Evolutionary conservation across 2,888 invertebrate species (phyloP), one percentile per base, ranked within the genome.

Genomic region (Andrena hattorfiana): DNA sequence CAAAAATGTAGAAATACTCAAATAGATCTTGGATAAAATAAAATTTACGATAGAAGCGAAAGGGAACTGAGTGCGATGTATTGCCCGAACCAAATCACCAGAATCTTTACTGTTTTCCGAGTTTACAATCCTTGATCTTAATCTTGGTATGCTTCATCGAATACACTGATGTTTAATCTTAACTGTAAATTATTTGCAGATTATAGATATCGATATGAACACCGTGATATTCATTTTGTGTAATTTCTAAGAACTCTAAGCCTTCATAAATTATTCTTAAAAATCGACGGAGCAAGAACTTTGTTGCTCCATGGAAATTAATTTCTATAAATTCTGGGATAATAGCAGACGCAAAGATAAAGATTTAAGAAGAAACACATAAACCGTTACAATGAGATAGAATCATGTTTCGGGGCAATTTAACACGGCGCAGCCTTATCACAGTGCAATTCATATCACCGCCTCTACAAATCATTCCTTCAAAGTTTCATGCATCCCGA

Each of bases 1-100:
- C n/a, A 75, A 42, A 49, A 54, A 77, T 77, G 10, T 60, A 42
- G 68, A 72, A 66, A 70, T 49, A 51, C 23, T 32, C 8, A 23
- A 7, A 16, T 42, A 7, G 54, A 54, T 70, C 66, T 69, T 32
- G 64, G 75, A 54, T 69, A 49, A 51, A 42, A 35, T 20, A 49
- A 51, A 67, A 67, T 35, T 51, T 51, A 56, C 23, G 56, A 59
- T 49, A 42, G 16, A 32, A 20, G 51, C 20, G 51, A 20, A 20
- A 20, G 6, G 20, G 54, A 10, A 10, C 20, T 54, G 54, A 42
- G 13, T 42, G 42, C 13, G 13, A 3, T 42, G 4, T 13, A 42
- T 42, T 42, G 4, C 42, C 3, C 51, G 8, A 51, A 51, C 20
- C 51, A 6, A 20, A 20, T 51, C 2, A 51, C 20, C 20, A 51